phyloP scores from a whole-genome alignment of 2,797 vertebrate species.

The Sebastes paucispinis region DNA sequence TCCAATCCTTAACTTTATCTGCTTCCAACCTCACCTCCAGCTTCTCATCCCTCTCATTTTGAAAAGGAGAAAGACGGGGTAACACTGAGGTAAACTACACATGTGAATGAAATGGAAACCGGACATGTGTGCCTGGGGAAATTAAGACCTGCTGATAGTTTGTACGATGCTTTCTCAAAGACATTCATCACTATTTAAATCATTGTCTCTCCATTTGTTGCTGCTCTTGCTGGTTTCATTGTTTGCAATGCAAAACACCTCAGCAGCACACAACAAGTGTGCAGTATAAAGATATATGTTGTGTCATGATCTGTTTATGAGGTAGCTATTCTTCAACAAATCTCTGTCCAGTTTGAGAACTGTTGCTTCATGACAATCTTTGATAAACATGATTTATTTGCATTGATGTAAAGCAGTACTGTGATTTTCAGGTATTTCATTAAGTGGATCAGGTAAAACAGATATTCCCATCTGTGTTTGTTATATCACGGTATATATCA shows the following conservation, averaged over 20 bases:
- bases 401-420: neutral
- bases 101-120: neutral
- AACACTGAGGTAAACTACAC: neutral
- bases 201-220: neutral
- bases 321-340: neutral
- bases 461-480: neutral
- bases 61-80: neutral
- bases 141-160: constrained; percentile 23
- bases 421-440: neutral
- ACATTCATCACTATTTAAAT: constrained; percentile 11
- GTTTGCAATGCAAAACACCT: neutral
- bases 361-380: neutral
- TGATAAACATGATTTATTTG: neutral
- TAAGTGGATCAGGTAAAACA: neutral
- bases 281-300: neutral
- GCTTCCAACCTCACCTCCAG: neutral
- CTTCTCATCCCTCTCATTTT: neutral
- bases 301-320: neutral
- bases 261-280: neutral
- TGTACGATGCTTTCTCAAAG: constrained; percentile 7
- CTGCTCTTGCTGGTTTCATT: neutral
- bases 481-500: neutral
- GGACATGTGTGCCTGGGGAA: constrained; percentile 1
- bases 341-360: neutral
- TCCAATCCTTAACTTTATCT: neutral